Percentiles rank a stretch among this genome's conserved stretches.
Evolutionary conservation across 2,113 vertebrate species (phyloP).

Genomic region (Microcebus griseorufus): DNA sequence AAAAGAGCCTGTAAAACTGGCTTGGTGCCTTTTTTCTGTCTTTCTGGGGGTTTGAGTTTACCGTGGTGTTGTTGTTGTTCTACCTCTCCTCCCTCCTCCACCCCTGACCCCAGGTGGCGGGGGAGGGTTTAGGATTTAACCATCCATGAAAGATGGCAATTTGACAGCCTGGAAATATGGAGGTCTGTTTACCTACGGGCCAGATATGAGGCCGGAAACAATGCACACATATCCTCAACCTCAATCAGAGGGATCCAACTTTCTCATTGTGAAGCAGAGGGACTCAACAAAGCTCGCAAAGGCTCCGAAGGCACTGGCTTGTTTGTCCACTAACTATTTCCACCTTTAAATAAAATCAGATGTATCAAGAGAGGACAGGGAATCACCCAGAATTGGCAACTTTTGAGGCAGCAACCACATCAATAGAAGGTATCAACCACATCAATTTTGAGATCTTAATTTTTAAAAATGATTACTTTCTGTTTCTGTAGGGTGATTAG

Average conservation of each 20-base stretch:
- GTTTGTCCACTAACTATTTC: neutral
- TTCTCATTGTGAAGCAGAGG: neutral
- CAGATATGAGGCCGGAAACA: neutral
- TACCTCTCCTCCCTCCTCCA: neutral
- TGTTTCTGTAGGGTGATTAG: neutral
- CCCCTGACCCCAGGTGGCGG: neutral
- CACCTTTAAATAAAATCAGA: neutral
- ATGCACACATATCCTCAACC: neutral
- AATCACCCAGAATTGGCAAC: neutral
- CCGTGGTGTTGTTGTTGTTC: neutral
- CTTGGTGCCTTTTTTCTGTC: neutral
- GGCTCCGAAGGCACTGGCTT: neutral
- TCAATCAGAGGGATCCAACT: neutral
- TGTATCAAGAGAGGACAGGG: neutral
- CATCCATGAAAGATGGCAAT: slow-evolving; percentile 33
- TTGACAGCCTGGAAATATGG: neutral
- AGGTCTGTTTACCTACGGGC: slow-evolving; percentile 31
- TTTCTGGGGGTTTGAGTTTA: neutral
- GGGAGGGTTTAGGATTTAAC: neutral
- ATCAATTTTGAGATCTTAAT: neutral
- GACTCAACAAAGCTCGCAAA: neutral
- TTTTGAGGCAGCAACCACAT: neutral
- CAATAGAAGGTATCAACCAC: neutral
- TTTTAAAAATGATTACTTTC: neutral
- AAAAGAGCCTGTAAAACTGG: slow-evolving; percentile 38